phyloP scores from a whole-genome alignment of 2,797 vertebrate genomes.

The Hypotaenidia okinawae region DNA sequence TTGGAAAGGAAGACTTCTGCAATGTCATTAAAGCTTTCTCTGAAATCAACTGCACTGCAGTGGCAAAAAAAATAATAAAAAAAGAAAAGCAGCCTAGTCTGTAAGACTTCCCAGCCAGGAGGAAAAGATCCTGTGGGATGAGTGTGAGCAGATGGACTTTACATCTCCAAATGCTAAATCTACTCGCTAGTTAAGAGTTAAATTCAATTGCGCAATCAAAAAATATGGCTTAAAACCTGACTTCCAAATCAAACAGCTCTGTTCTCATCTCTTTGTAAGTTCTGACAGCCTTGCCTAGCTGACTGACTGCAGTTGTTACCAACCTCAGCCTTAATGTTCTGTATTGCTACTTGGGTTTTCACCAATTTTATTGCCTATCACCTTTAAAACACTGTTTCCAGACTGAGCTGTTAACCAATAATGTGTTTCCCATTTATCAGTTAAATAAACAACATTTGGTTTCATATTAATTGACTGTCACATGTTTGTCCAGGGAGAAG shows the following conservation, averaged over 20 bases:
- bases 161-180: neutral
- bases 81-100: neutral
- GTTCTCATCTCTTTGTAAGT: neutral
- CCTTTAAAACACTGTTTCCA: neutral
- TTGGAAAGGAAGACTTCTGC: slow-evolving; percentile 27
- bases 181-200: slow-evolving; percentile 40
- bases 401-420: neutral
- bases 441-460: slow-evolving; percentile 15
- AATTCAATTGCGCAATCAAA: slow-evolving; percentile 28
- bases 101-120: neutral
- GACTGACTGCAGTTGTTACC: neutral
- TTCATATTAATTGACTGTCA: slow-evolving; percentile 39
- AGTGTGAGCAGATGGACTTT: neutral
- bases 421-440: neutral
- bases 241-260: neutral
- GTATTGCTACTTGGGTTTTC: neutral
- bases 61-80: neutral
- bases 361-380: neutral
- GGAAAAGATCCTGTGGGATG: neutral
- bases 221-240: neutral
- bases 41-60: neutral
- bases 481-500: slow-evolving; percentile 13
- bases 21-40: slow-evolving; percentile 8
- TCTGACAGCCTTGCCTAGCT: neutral
- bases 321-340: neutral